These are phyloP conservation scores for Pseudomyrmex dendroicus DNA, from an alignment of 1,140 invertebrate genomes.

Conservation along the genomic window DNA sequence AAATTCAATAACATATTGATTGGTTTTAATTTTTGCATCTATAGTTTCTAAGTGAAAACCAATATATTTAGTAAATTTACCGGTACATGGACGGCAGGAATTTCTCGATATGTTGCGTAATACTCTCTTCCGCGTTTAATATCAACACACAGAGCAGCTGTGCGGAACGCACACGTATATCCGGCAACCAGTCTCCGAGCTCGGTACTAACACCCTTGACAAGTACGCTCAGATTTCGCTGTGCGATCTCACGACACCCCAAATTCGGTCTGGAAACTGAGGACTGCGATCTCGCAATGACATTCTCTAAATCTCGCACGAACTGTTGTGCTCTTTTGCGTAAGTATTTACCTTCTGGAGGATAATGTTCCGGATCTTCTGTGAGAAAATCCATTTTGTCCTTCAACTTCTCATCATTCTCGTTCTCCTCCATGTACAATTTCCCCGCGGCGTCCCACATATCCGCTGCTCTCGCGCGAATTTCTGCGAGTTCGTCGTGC, in stretches of 20 bases:
- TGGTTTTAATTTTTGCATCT: not conserved
- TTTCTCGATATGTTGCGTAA: slow-evolving; percentile 89
- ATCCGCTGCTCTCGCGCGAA: slow-evolving; percentile 85
- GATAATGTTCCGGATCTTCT: slow-evolving; percentile 88
- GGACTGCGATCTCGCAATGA: not conserved
- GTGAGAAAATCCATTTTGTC: slow-evolving; percentile 90
- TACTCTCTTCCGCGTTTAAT: slow-evolving; percentile 89
- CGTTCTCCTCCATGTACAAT: slow-evolving; percentile 91
- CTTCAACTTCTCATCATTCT: slow-evolving; percentile 90
- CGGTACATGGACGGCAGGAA: slow-evolving; percentile 87
- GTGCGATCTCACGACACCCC: slow-evolving; percentile 90
- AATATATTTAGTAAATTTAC: slow-evolving; percentile 63
- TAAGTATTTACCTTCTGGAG: slow-evolving; percentile 84
- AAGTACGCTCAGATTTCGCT: slow-evolving; percentile 89
- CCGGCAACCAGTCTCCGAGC: slow-evolving; percentile 90
- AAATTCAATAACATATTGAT: too few relatives aligned
- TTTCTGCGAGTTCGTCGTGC: slow-evolving; percentile 89
- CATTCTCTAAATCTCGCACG: not conserved
- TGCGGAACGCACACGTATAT: slow-evolving; percentile 90
- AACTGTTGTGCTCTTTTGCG: not conserved
- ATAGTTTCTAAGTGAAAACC: not conserved
- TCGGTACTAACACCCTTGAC: slow-evolving; percentile 88
- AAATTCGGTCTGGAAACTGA: slow-evolving; percentile 89
- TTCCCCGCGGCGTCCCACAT: slow-evolving; percentile 90
- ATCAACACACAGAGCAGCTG: slow-evolving; percentile 89